Evolutionary conservation across 2,797 vertebrate species (phyloP).

Genomic region (Galaxias olidus): DNA sequence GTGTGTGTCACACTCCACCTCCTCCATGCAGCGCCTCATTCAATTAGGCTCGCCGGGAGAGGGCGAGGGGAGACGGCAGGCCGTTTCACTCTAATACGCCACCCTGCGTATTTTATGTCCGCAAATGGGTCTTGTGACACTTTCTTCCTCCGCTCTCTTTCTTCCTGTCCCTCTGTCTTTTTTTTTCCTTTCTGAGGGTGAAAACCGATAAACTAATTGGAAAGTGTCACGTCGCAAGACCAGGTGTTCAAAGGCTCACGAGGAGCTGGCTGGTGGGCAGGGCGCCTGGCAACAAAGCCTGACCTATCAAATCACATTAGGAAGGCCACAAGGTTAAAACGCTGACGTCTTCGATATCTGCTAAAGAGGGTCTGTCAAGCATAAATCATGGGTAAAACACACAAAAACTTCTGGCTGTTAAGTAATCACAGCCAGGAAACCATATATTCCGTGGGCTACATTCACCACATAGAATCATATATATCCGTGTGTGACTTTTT

Average conservation of each 20-base stretch:
- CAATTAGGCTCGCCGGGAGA: conserved; percentile 31
- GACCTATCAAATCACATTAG: conserved; percentile 40
- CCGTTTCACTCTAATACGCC: conserved; percentile 21
- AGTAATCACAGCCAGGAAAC: conserved; percentile 21
- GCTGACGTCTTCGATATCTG: conserved; percentile 26
- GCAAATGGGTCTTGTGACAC: conserved; percentile 9
- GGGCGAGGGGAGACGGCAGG: conserved; percentile 17
- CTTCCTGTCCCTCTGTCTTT: not conserved
- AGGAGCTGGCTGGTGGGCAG: conserved; percentile 1
- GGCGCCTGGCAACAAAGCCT: conserved; percentile 16
- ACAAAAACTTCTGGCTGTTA: conserved; percentile 8
- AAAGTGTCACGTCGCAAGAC: conserved; percentile 30
- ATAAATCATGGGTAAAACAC: conserved; percentile 17
- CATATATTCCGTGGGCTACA: not conserved
- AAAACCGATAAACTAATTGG: conserved; percentile 28
- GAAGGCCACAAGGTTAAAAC: conserved; percentile 24
- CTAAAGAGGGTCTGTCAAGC: conserved; percentile 7
- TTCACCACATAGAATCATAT: too few species aligned
- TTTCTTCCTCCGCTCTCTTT: not conserved
- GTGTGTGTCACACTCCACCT: conserved; percentile 31
- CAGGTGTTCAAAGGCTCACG: not conserved
- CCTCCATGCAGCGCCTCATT: conserved; percentile 28
- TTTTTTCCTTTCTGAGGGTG: not conserved
- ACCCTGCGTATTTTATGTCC: conserved; percentile 16
- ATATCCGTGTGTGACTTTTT: not conserved